These are phyloP conservation scores for Toxostoma redivivum DNA, from an alignment of 2,113 vertebrate species.

Conservation along the genomic window DNA sequence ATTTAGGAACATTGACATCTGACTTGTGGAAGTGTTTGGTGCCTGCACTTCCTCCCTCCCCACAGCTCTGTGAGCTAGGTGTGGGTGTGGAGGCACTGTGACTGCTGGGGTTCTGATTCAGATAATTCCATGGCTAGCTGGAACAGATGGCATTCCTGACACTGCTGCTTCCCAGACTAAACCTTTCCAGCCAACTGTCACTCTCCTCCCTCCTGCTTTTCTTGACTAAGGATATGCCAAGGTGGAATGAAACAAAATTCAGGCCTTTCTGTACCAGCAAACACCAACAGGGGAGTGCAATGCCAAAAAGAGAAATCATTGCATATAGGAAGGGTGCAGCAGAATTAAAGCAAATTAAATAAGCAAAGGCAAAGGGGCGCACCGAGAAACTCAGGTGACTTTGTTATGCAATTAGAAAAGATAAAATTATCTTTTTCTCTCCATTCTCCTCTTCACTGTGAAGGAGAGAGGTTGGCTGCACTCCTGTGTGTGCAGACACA, in stretches of 20 bases:
- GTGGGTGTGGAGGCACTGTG: background rate
- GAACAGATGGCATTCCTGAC: conserved; percentile 12
- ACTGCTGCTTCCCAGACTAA: conserved; percentile 35
- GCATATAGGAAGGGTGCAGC: background rate
- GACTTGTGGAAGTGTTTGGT: background rate
- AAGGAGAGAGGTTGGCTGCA: background rate
- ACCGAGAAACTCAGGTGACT: background rate
- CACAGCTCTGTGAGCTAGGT: background rate
- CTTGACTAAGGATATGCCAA: conserved; percentile 27
- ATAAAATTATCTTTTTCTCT: background rate
- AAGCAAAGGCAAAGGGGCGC: background rate
- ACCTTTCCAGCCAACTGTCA: conserved; percentile 22
- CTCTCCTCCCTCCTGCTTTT: conserved; percentile 12
- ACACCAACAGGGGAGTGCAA: background rate
- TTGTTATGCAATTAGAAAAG: background rate
- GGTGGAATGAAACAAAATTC: conserved; percentile 23
- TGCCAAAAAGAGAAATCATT: background rate
- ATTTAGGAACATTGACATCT: background rate
- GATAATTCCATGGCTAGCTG: background rate
- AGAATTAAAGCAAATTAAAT: background rate
- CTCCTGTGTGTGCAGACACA: background rate
- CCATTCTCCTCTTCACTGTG: background rate
- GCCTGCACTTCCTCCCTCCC: background rate
- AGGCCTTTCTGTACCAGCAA: background rate
- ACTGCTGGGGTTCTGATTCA: background rate